Evolutionary conservation across 2,113 vertebrate species (phyloP), one percentile per base, ranked within the genome.

Genomic region (Bostrychus sinensis): DNA sequence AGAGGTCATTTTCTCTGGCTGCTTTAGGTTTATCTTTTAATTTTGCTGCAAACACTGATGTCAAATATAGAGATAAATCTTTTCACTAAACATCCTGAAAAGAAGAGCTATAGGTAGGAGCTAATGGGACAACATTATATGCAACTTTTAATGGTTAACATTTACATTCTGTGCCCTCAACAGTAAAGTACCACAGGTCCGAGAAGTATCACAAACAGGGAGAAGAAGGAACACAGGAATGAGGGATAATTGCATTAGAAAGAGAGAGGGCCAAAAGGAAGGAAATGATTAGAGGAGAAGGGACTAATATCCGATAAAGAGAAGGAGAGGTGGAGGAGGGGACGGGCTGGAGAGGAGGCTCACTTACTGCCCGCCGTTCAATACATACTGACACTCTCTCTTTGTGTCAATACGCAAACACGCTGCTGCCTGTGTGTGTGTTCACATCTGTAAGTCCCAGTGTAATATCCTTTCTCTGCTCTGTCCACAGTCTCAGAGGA

Each of bases 271-370:
- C 87, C 80, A 89, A 89, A 84, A 91, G 90, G 91, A 92, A 91
- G 91, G 90, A 92, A 92, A 91, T 89, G 80, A 91, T 91, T 91
- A 91, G 85, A 87, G 80, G 83, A 86, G 86, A 88, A 86, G 78
- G 80, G 85, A 89, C 85, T 90, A 89, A 90, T 91, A 90, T 89
- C 85, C 89, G 71, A 91, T 89, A 82, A 85, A 89, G 79, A 85
- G 82, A 87, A 75, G 60, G 76, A 76, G 67, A 45, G 66, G 75
- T 62, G 63, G 88, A 88, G 81, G 70, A 75, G 60, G 72, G 72
- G 77, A 79, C 66, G 71, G 81, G 77, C 22, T 60, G 77, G 72
- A 68, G 73, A 76, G 78, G 81, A 76, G 80, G 75, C 62, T 83
- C 83, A 86, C 85, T 90, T 90, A 90, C 86, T 26, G 57, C 75